Evolutionary conservation across 2,113 vertebrate species (phyloP).

Genomic region (Gorsachius goisagi): DNA sequence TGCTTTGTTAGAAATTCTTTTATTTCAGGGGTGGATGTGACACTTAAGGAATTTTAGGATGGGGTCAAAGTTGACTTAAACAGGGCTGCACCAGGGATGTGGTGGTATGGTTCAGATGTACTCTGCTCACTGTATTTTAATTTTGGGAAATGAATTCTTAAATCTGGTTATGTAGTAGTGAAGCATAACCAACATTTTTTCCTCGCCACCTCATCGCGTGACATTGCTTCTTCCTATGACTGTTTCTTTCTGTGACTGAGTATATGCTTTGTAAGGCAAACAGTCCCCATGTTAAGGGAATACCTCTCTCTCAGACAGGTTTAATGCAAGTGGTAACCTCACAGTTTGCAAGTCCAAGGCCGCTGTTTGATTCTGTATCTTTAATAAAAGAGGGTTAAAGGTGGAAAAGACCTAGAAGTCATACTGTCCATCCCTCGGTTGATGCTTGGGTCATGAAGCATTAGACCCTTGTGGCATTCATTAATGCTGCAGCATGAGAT

Average conservation of each 20-base stretch:
- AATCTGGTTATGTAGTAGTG: not conserved
- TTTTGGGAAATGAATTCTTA: not conserved
- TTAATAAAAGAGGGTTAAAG: not conserved
- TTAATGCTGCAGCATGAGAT: slow-evolving; percentile 8
- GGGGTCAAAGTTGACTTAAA: not conserved
- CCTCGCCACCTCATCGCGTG: not conserved
- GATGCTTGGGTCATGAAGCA: not conserved
- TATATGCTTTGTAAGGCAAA: not conserved
- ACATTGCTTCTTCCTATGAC: not conserved
- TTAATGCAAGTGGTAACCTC: not conserved
- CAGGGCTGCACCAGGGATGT: not conserved
- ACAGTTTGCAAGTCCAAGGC: not conserved
- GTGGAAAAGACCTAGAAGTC: not conserved
- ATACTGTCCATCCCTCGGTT: not conserved
- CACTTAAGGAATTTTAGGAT: not conserved
- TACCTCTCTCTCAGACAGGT: not conserved
- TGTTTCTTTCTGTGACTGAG: not conserved
- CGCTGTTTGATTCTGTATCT: not conserved
- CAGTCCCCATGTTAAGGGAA: not conserved
- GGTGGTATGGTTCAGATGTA: not conserved
- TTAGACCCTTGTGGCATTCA: not conserved
- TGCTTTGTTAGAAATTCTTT: not conserved
- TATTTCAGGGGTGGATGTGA: rapidly evolving
- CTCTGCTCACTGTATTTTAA: not conserved
- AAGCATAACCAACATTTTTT: not conserved